phyloP scores from a whole-genome alignment of 2,113 vertebrate genomes.

The Ceyx melanurus region DNA sequence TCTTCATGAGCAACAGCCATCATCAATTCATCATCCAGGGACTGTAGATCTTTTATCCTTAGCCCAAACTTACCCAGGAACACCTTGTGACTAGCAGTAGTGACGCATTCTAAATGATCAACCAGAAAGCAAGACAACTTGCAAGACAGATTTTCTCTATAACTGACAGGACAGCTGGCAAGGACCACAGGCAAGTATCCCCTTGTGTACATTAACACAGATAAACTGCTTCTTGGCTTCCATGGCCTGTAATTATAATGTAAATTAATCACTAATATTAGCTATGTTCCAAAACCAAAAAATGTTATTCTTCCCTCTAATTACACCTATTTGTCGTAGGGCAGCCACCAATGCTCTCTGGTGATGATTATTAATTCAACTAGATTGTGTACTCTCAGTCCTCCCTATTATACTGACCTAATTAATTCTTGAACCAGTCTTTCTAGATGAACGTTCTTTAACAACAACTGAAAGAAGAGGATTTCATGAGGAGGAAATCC shows the following conservation, averaged over 20 bases:
- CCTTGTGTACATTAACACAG: slow-evolving; percentile 71
- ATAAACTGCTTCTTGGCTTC: slow-evolving; percentile 78
- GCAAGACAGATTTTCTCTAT: slow-evolving; percentile 78
- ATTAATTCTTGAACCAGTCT: not conserved
- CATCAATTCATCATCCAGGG: slow-evolving; percentile 78
- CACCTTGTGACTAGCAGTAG: slow-evolving; percentile 70
- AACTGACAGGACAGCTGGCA: slow-evolving; percentile 69
- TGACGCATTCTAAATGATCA: slow-evolving; percentile 64
- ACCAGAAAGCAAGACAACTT: slow-evolving; percentile 79
- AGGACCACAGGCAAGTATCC: slow-evolving; percentile 70
- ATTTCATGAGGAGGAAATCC: not conserved
- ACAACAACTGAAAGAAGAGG: not conserved
- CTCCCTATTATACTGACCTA: not conserved
- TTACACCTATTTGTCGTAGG: not conserved
- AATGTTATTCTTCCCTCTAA: not conserved
- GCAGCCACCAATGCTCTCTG: not conserved
- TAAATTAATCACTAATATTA: not conserved
- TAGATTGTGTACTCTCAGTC: not conserved
- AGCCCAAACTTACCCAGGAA: slow-evolving; percentile 78
- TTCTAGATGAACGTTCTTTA: not conserved
- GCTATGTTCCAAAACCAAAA: not conserved
- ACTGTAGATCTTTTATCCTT: slow-evolving; percentile 46
- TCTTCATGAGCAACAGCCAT: slow-evolving; percentile 81
- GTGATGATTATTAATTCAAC: not conserved
- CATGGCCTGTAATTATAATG: slow-evolving; percentile 72